Evolutionary conservation across 2,888 invertebrate genomes (phyloP), one percentile per base, ranked within the genome.

Genomic region (Hartigia nigra): DNA sequence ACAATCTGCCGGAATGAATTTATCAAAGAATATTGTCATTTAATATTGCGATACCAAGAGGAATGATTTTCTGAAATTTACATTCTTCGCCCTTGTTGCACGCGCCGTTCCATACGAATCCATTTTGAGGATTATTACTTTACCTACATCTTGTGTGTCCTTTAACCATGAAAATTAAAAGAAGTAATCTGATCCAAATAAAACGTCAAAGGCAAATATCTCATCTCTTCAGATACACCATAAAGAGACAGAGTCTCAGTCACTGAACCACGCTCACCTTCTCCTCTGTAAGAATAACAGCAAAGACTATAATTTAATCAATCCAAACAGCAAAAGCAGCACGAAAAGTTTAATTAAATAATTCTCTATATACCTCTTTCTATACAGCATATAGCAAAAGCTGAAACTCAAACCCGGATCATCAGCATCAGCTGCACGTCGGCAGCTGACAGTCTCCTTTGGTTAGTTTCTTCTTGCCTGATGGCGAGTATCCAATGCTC

Each of bases 381-480:
- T 55, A 55, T 55, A 9, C 9, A 55, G 55, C 23, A 55, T 23
- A 55, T 0, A 55, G 9, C 55, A 55, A 55, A 55, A 23, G 55
- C 55, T 55, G 55, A 55, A 55, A 55, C 9, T 55, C 23, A 55
- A 55, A 55, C 55, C 55, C 55, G 55, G 55, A 55, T 55, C 55
- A 23, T 55, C 55, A 9, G 55, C 55, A 55, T 55, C 55, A 55
- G 55, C 55, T 55, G 55, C 23, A 0, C 55, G 55, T 55, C 23
- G 55, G 85, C 87, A 87, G 87, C 87, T 87, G 87, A 86, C 86
- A 84, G 80, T 77, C 82, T 82, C 82, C 82, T 55, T 55, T 81
- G 72, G 72, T 72, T 72, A 82, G 83, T 82, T 80, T 74, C 78
- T 79, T 77, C 77, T 70, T 74, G 77, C 76, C 75, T 79, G 83